phyloP scores from a whole-genome alignment of 2,113 vertebrate genomes.

The Menidia beryllina region DNA sequence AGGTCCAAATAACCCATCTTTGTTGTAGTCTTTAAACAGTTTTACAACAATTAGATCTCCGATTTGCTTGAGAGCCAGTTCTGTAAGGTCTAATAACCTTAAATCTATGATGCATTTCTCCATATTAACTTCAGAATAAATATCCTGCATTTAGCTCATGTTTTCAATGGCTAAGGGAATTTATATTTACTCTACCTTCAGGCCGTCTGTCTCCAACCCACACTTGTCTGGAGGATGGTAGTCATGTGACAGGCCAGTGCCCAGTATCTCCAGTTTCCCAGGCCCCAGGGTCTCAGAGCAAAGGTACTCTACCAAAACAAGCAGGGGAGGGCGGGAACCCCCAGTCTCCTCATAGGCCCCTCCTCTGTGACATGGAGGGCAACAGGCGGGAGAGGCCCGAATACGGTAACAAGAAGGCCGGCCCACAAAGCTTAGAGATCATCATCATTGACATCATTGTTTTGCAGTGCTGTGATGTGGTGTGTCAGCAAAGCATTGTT shows the following conservation, averaged over 20 bases:
- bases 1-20: constrained; percentile 7
- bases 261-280: constrained; percentile 70
- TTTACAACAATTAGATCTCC: neutral
- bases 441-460: constrained; percentile 63
- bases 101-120: too few species aligned
- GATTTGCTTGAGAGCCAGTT: neutral
- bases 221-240: constrained; percentile 84
- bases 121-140: too few species aligned
- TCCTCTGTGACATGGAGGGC: constrained; percentile 86
- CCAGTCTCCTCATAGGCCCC: constrained; percentile 81
- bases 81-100: too few species aligned
- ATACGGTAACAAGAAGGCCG: constrained; percentile 82
- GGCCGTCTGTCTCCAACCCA: constrained; percentile 83
- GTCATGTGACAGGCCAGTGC: constrained; percentile 80
- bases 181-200: constrained; percentile 45
- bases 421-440: constrained; percentile 43
- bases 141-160: neutral
- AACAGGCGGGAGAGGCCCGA: constrained; percentile 85
- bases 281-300: constrained; percentile 74
- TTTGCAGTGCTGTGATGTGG: constrained; percentile 41
- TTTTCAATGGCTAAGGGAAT: neutral
- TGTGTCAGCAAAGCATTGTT: constrained; percentile 32
- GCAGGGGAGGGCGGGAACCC: constrained; percentile 75
- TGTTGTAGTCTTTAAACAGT: neutral
- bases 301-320: constrained; percentile 81